Evolutionary conservation across 2,888 invertebrate genomes (phyloP), one percentile per base, ranked within the genome.

Genomic region (Macropis europaea): DNA sequence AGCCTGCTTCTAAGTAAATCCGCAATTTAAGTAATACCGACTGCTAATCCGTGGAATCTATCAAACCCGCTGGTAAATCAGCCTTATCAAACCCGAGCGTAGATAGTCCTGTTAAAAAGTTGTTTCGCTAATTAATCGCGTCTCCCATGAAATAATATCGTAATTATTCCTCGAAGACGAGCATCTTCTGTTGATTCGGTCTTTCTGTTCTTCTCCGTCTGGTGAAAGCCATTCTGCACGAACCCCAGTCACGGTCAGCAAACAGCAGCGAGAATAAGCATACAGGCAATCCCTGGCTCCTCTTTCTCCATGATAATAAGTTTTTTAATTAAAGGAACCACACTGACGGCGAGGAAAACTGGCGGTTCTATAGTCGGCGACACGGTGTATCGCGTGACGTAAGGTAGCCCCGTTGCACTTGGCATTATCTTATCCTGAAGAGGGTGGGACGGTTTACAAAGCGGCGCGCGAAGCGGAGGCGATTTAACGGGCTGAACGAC

Each of bases 401-500:
- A 66, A 73, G 79, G 64, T 32, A 53, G 22, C 38, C 19, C 45
- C 17, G 60, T 28, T 63, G 48, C 59, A 50, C 74, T 68, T 54
- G 36, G 66, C 63, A 53, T 80, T 69, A 77, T 47, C 48, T 73
- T 73, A 63, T 67, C 50, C 62, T 50, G n/a, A 28, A 50, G 57
- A 59, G 63, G 59, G 47, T 19, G 56, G 63, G 60, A 11, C 42
- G 42, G 38, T 73, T 77, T 73, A 62, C 64, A 77, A 70, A 80
- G 63, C 62, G 56, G 40, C 36, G 54, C 42, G 59, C 61, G 47
- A 71, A 50, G 68, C 70, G 67, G 70, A 77, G 84, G 82, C 81
- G 84, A 85, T 85, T 86, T 84, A 84, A 82, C 82, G 79, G 81
- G 74, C 81, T 79, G 79, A 82, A 84, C 82, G 82, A 63, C 66